These are phyloP conservation scores for Gonioctena quinquepunctata DNA, from an alignment of 1,140 invertebrate genomes.

Conservation along the genomic window DNA sequence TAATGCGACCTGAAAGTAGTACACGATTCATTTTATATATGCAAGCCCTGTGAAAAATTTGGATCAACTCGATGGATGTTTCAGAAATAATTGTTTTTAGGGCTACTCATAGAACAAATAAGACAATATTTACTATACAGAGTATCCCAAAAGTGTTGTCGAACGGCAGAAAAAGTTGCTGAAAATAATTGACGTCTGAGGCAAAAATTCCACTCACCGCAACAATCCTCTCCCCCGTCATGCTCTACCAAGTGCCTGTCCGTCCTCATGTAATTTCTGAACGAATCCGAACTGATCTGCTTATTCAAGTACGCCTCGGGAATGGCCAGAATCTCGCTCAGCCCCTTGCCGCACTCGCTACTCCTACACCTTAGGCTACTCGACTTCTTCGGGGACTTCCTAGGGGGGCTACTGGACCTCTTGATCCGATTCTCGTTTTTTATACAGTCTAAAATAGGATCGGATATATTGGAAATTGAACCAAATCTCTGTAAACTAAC, in stretches of 20 bases:
- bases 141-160: no score
- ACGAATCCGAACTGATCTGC: slow-evolving; percentile 48
- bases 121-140: no score
- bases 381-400: slow-evolving; percentile 11
- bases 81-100: no score
- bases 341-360: slow-evolving; percentile 9
- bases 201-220: not conserved
- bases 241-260: not conserved
- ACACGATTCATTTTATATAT: no score
- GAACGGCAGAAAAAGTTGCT: no score
- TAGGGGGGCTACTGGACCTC: slow-evolving; percentile 16
- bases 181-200: no score
- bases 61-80: no score
- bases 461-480: slow-evolving; percentile 31
- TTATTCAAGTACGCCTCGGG: slow-evolving; percentile 50
- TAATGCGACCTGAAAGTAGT: not conserved
- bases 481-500: slow-evolving; percentile 27
- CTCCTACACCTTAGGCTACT: not conserved
- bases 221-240: not conserved
- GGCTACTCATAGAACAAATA: no score
- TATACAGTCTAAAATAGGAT: slow-evolving; percentile 33
- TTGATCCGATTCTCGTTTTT: slow-evolving; percentile 5
- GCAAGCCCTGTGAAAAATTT: no score
- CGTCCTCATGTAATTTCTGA: slow-evolving; percentile 28
- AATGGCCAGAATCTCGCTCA: no score